A percentile compares a stretch with the other conserved stretches of the same genome.
Conservation (phyloP, 1,140 invertebrate species). For the Caenorhabditis inopinata region DNA sequence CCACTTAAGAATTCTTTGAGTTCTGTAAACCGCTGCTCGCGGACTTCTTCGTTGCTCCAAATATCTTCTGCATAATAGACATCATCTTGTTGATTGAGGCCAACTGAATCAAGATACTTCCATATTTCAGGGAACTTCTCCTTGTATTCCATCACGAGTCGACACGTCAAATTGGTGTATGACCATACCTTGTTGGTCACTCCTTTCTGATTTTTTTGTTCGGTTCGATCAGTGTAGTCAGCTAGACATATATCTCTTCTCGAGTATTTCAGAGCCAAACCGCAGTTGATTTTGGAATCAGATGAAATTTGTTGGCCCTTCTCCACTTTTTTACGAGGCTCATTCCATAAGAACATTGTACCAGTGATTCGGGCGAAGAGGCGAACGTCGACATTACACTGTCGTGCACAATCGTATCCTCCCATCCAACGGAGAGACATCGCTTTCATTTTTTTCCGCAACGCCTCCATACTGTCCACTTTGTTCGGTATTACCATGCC, state of each 20-base stretch:
- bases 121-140: constrained; percentile 76
- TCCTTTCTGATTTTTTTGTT: constrained; percentile 41
- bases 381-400: constrained; percentile 62
- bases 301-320: constrained; percentile 14
- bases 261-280: constrained; percentile 86
- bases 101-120: constrained; percentile 67
- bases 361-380: constrained; percentile 82
- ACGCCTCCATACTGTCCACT: background rate
- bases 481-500: background rate
- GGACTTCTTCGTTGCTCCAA: constrained; percentile 69
- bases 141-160: constrained; percentile 42
- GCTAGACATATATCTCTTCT: constrained; percentile 75
- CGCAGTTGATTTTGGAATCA: constrained; percentile 74
- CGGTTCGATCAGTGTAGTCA: constrained; percentile 77
- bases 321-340: constrained; percentile 46
- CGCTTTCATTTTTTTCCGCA: background rate
- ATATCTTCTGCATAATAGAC: constrained; percentile 74
- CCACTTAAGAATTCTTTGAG: constrained; percentile 75
- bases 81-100: constrained; percentile 67
- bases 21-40: constrained; percentile 70
- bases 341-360: constrained; percentile 73
- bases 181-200: constrained; percentile 50
- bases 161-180: constrained; percentile 45
- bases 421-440: background rate
- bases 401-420: background rate